Evolutionary conservation across 2,888 invertebrate species (phyloP).

Genomic region (Nomada fabriciana): DNA sequence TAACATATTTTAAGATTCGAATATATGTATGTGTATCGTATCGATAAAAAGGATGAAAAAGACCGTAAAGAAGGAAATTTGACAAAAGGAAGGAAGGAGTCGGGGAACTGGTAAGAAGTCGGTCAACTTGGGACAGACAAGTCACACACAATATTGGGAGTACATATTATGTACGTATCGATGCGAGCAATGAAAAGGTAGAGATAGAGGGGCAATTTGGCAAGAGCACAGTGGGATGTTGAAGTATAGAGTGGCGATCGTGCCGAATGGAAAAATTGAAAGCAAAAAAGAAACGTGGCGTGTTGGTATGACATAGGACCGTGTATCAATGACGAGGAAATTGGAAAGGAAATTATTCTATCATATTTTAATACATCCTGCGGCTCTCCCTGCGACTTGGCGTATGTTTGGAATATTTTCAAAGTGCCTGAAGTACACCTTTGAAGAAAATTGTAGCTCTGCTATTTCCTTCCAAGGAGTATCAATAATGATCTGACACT

Average conservation of each 20-base stretch:
- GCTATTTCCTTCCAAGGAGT: no score
- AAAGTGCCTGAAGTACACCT: no score
- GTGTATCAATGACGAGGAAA: background rate
- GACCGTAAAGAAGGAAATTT: background rate
- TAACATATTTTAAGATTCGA: background rate
- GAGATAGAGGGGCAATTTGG: conserved; percentile 4
- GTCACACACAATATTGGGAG: conserved; percentile 6
- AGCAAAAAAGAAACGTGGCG: background rate
- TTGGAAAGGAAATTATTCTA: no score
- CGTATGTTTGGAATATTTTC: no score
- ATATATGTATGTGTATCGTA: background rate
- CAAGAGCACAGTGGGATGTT: conserved; percentile 15
- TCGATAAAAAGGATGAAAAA: background rate
- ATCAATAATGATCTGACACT: no score
- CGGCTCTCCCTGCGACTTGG: no score
- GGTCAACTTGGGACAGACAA: background rate
- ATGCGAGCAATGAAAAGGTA: conserved; percentile 14
- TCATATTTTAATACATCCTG: no score
- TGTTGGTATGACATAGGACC: background rate
- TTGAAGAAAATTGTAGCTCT: no score
- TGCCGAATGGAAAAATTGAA: background rate
- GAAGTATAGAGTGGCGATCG: conserved; percentile 5
- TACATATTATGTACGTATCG: conserved; percentile 17
- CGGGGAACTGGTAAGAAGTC: background rate
- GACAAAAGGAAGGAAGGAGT: background rate